phyloP scores from a whole-genome alignment of 1,140 invertebrate species.

The Papilio polyxenes region DNA sequence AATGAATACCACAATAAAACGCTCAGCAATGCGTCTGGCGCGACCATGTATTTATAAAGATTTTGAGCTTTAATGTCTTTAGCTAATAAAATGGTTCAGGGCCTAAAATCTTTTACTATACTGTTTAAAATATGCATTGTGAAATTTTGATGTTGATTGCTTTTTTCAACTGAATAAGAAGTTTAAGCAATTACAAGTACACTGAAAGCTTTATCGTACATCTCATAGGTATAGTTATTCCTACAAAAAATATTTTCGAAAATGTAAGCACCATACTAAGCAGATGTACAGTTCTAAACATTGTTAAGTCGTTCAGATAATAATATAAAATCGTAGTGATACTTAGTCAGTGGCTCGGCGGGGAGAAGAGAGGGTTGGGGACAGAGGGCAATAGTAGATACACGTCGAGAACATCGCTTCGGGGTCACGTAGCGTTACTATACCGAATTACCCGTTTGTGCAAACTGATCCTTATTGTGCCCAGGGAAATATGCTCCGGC shows the following conservation, averaged over 20 bases:
- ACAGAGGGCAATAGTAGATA: slow-evolving; percentile 63
- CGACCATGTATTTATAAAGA: not conserved
- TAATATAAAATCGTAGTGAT: slow-evolving; percentile 67
- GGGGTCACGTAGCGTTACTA: slow-evolving; percentile 68
- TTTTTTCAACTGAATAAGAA: not conserved
- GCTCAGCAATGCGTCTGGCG: not conserved
- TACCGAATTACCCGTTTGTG: slow-evolving; percentile 68
- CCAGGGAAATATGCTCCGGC: slow-evolving; percentile 62
- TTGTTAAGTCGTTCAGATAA: slow-evolving; percentile 42
- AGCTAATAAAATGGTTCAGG: slow-evolving; percentile 7
- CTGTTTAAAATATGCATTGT: not conserved
- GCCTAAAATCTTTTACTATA: not conserved
- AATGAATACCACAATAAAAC: not conserved
- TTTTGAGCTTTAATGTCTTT: slow-evolving; percentile 16
- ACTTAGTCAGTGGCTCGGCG: slow-evolving; percentile 58
- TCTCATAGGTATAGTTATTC: too few species aligned
- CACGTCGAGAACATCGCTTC: slow-evolving; percentile 60
- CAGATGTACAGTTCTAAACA: slow-evolving; percentile 44
- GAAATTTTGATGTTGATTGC: not conserved
- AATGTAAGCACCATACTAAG: too few species aligned
- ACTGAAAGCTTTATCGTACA: too few species aligned
- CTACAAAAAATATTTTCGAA: too few species aligned
- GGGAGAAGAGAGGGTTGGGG: slow-evolving; percentile 48
- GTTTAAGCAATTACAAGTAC: too few species aligned
- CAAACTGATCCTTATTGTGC: slow-evolving; percentile 67